Evolutionary conservation across 2,113 vertebrate species (phyloP), one percentile per base, ranked within the genome.

Genomic region (Probosciger aterrimus): DNA sequence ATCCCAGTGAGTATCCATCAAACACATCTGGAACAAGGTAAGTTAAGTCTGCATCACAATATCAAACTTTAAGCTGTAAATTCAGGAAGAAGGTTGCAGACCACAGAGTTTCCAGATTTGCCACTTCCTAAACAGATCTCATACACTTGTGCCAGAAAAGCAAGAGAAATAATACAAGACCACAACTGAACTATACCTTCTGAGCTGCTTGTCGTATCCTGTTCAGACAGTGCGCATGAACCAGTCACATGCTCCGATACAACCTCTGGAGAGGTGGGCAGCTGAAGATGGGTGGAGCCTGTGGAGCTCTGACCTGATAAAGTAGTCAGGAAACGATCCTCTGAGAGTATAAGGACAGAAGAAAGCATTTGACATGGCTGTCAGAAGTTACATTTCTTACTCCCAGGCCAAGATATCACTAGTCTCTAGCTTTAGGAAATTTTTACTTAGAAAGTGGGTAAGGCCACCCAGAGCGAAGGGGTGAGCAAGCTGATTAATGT

Each of bases 1-100:
- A 99, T 87, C 99, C 99, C 96, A 99, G 83, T 83, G 98, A 97
- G 96, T 99, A 99, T 85, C 99, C 99, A 80, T 99, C 99, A 97
- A 99, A 99, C 60, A 99, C 99, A 95, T 99, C 99, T 99, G 94
- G 53, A 95, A 94, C 53, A 68, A 95, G 19, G 18, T 30, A 92
- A 88, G 18, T 62, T 52, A 91, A 65, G 35, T 76, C 37, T 43
- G 35, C 18, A 63, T 70, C 23, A 76, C 30, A 76, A 8, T 20
- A 82, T 31, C 35, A 60, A 82, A 55, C 19, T 67, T 65, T 4
- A 76, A 76, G 17, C 7, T n/a, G 11, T 55, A 44, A 57, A 82
- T 73, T 76, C 68, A 81, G 27, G 86, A 68, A 11, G 15, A 47
- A 64, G 7, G 18, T 43, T 55, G 52, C 53, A 91, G 57, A 75